Evolutionary conservation across 2,797 vertebrate species (phyloP), one percentile per base, ranked within the genome.

Genomic region (Sciurus vulgaris): DNA sequence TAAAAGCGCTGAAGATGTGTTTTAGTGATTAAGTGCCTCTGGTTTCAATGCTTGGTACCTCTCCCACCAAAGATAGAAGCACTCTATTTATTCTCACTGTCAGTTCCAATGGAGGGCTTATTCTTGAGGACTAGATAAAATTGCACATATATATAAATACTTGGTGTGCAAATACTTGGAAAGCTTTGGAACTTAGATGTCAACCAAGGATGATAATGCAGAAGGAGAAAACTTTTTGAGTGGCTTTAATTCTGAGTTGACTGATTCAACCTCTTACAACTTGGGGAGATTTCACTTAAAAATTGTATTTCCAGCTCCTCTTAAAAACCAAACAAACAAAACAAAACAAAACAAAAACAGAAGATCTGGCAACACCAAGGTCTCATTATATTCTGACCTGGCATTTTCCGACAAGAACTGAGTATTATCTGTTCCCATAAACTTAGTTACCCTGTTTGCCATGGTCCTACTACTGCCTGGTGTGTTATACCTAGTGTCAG

Each of bases 231-330:
- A 56, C 33, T 15, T 17, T 67, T 7, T 35, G 28, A 69, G 5
- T 13, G 22, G 18, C 6, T 91, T 78, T 78, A 92, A 86, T 77
- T 33, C 69, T 78, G 11, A 93, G 38, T n/a, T 14, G 20, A 70
- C 28, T 38, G 44, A 77, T 41, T 83, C 30, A 63, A 9, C 20
- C 35, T 44, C 63, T 67, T 72, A 76, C 38, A 79, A 1, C 74
- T n/a, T 81, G 38, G n/a, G 17, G 47, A 67, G n/a, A 73, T 95
- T 89, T 89, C 67, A 83, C 47, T 84, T 89, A 51, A 77, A 93
- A 59, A 12, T 61, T 94, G 0, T 35, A 35, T 88, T 74, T 84
- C 18, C 3, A 54, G 38, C 26, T 82, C 73, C 30, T 51, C n/a
- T 92, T 65, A 4, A 76, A 73, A 65, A 61, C 0, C 7, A 61